Base-by-base conservation (phyloP, 2,888 invertebrate genomes). In the Phrixothrix hirtus region DNA sequence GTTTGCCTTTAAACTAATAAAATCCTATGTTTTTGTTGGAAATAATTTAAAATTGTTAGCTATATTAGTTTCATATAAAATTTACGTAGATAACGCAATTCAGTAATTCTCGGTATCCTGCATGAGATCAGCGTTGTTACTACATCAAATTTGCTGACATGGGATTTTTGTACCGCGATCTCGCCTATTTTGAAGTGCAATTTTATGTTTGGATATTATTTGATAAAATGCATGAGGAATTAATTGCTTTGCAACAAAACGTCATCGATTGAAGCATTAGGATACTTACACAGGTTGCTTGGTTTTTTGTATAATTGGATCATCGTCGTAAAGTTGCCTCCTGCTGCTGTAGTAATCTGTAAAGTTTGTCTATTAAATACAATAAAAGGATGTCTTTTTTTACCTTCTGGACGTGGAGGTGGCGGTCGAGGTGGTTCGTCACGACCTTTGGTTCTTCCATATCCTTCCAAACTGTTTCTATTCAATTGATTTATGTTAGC, bases 391-490 rank as follows among this genome's bases (percentile, higher is more conserved):
- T 29, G 29, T 29, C 7, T 29, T n/a, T 29, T 29, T 2, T 7
- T 76, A 87, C 88, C 89, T 79, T 92, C 92, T 37, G 86, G 84
- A 67, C 92, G 81, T 0, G 92, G 93, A 2, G 92, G 92, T 2
- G 93, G 92, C 9, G 92, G 92, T 59, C 92, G 77, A 0, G 92
- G 92, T 13, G 92, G 92, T 44, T 87, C 86, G 53, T 81, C 79
- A 14, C 67, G 59, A 3, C 68, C 67, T 60, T 76, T 71, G 46
- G 74, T 58, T 58, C 74, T 59, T 57, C 76, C 68, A 69, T 75
- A 69, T 65, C 76, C 70, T 15, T 66, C 64, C 26, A 70, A 61
- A 56, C 72, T 70, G 44, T 77, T 81, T 12, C 83, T 81, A 36
- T 81, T 77, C 38, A 83, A 69, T 60, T 83, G 83, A 58, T 80